Evolutionary conservation across 2,797 vertebrate species (phyloP).

Genomic region (Anguilla marmorata): DNA sequence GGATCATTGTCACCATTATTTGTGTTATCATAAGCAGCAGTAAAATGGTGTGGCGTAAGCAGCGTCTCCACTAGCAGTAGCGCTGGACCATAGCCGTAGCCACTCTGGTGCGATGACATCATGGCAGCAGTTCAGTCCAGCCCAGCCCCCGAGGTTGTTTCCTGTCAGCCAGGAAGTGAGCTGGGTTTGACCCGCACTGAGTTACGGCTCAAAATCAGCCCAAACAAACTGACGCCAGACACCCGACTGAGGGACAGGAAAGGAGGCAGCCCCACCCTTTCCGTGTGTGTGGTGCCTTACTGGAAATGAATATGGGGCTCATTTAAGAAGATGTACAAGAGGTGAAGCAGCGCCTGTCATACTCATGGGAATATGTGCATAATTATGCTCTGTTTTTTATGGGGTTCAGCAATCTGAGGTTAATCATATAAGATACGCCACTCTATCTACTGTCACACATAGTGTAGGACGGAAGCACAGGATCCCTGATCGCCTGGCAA

Average conservation of each 20-base stretch:
- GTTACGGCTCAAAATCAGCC: not conserved
- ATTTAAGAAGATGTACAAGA: not conserved
- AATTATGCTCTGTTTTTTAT: not conserved
- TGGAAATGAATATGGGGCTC: not conserved
- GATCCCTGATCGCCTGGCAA: not conserved
- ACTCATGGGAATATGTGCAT: too few species aligned
- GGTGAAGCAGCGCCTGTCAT: too few species aligned
- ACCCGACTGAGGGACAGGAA: not conserved
- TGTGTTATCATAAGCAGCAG: not conserved
- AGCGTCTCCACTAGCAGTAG: not conserved
- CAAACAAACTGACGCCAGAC: constrained; percentile 5
- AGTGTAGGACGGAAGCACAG: not conserved
- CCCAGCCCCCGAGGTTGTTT: not conserved
- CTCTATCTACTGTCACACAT: not conserved
- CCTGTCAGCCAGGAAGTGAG: constrained; percentile 6
- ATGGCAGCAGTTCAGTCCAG: not conserved
- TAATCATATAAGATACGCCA: not conserved
- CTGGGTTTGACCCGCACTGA: not conserved
- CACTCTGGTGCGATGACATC: not conserved
- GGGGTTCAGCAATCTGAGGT: not conserved
- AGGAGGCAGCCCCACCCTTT: not conserved
- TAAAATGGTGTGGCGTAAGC: not conserved
- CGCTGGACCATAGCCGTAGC: not conserved
- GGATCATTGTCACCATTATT: not conserved
- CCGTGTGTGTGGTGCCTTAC: not conserved